Percentiles rank a stretch among this genome's conserved stretches.
Evolutionary conservation across 2,797 vertebrate species (phyloP).

Genomic region (Orientallactaga sibirica): DNA sequence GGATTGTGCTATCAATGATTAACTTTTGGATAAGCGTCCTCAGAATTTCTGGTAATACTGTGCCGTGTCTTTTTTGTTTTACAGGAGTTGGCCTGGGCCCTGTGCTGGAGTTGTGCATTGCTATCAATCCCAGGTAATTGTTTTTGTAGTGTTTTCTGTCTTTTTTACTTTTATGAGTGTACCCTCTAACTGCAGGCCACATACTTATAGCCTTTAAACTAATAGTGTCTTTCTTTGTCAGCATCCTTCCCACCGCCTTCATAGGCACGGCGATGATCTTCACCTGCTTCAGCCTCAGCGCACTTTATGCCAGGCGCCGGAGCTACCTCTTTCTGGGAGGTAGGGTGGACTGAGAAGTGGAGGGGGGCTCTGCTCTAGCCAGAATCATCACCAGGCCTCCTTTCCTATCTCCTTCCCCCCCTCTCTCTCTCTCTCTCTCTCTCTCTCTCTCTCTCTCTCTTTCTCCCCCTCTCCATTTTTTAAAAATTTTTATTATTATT

Average conservation of each 20-base stretch:
- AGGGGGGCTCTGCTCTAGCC: neutral
- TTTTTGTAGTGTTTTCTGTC: neutral
- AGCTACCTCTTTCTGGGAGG: constrained; percentile 97
- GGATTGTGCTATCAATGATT: neutral
- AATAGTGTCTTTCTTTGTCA: constrained; percentile 77
- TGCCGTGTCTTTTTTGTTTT: constrained; percentile 55
- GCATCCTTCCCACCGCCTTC: constrained; percentile 97
- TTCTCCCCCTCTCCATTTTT: too few species aligned
- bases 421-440: neutral
- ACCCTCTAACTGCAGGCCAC: neutral
- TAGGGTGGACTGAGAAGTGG: constrained; percentile 78
- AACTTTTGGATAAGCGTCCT: neutral
- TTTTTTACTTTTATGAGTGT: neutral
- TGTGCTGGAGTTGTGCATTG: constrained; percentile 95
- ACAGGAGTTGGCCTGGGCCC: constrained; percentile 96
- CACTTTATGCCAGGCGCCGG: constrained; percentile 95
- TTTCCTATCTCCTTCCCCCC: neutral
- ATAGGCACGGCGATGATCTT: constrained; percentile 95
- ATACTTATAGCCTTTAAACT: neutral
- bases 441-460: neutral
- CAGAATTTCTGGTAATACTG: neutral
- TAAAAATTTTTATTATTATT: too few species aligned
- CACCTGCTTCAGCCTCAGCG: constrained; percentile 96
- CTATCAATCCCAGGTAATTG: constrained; percentile 94
- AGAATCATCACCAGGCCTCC: neutral